phyloP scores from a whole-genome alignment of 2,888 invertebrate genomes.

The Ernsta delagoae region DNA sequence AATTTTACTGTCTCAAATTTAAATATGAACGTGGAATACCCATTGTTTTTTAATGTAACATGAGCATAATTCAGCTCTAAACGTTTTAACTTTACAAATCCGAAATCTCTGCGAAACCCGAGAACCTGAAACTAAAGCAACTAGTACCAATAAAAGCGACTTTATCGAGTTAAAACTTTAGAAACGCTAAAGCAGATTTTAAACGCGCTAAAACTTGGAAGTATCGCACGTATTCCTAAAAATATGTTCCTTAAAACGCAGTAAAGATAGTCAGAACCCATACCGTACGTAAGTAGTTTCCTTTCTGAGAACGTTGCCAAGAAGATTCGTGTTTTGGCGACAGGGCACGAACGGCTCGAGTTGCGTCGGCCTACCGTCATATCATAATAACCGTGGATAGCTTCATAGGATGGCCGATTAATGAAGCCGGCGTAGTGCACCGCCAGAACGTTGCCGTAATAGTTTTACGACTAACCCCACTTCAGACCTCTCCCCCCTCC shows the following conservation, averaged over 20 bases:
- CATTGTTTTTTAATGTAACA: neutral
- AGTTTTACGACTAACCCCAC: slow-evolving; percentile 75
- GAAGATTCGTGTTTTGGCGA: slow-evolving; percentile 22
- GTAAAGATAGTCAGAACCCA: slow-evolving; percentile 37
- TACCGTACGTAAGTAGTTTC: slow-evolving; percentile 37
- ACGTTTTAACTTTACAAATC: slow-evolving; percentile 30
- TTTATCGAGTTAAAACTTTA: slow-evolving; percentile 37
- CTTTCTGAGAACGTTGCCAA: slow-evolving; percentile 35
- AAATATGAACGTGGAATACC: too few species aligned
- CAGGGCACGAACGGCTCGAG: slow-evolving; percentile 43
- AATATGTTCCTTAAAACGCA: slow-evolving; percentile 37
- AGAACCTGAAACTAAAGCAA: slow-evolving; percentile 33
- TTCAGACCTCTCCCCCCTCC: slow-evolving; percentile 47
- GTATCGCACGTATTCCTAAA: slow-evolving; percentile 37
- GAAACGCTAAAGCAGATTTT: slow-evolving; percentile 37
- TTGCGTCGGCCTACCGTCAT: slow-evolving; percentile 68
- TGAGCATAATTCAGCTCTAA: slow-evolving; percentile 21
- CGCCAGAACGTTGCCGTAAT: slow-evolving; percentile 78
- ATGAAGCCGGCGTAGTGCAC: slow-evolving; percentile 77
- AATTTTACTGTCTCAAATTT: too few species aligned
- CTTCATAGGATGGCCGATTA: slow-evolving; percentile 82
- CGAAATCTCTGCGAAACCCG: slow-evolving; percentile 32
- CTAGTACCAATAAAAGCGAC: slow-evolving; percentile 37
- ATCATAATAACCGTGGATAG: slow-evolving; percentile 75
- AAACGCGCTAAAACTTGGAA: slow-evolving; percentile 37